Base-by-base conservation (phyloP, 2,113 vertebrate genomes). In the Clinocottus analis region DNA sequence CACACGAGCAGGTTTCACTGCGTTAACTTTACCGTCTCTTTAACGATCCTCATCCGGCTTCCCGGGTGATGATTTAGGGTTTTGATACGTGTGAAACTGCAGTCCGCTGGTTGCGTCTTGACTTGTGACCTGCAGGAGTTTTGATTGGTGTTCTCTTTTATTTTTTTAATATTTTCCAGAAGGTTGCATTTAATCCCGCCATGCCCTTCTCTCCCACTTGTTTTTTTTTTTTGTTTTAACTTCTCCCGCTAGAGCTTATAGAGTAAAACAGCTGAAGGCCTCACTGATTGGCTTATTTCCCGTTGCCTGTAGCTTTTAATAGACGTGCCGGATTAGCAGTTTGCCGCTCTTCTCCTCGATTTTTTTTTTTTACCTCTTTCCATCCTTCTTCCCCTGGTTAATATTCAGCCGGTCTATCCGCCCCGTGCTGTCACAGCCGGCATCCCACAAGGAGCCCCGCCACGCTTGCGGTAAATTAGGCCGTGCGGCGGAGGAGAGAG, bases 221-320 rank as follows among this genome's bases (percentile, higher is more conserved):
- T 86, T 79, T 61, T 87, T 79, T 86, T 79, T 61, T 87, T 79
- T 61, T 87, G 72, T 75, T 70, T 66, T 66, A 80, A 78, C 73
- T 70, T 61, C 72, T 87, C 68, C 84, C 79, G 69, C 19, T 74
- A 62, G 77, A 83, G 68, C 51, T 4, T 29, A 63, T 3, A 5
- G 41, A 71, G 55, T 67, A 65, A 49, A 83, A 70, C 60, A 77
- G 74, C 82, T 79, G 37, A 58, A 74, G 73, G 77, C 63, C n/a
- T 16, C 27, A 13, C 69, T 63, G 79, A 78, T 85, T 82, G 82
- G 37, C 75, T 77, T 11, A 69, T 84, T 90, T 87, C 73, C 79
- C 75, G 29, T 79, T 78, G 72, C 79, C 79, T 71, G 64, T 33
- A 78, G 81, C 70, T 37, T 65, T 55, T 53, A 62, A 71, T 45